Base-by-base conservation (phyloP, 1,140 invertebrate species). In the roundworm (Caenorhabditis elegans) region DNA sequence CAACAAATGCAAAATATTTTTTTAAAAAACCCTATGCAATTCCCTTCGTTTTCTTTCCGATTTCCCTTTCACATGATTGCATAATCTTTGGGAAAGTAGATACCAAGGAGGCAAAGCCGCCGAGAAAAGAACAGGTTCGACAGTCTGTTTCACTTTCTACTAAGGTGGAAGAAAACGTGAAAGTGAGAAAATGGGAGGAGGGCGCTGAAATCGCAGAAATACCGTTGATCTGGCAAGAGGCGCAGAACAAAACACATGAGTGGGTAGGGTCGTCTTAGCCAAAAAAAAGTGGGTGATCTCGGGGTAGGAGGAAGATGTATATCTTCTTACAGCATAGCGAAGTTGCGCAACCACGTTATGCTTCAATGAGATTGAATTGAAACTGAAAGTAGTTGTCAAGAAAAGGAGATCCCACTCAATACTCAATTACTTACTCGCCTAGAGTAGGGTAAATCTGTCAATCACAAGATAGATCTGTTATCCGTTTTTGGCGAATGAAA, bases 61-160 rank as follows among this genome's bases (percentile, higher is more conserved):
- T 70, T 39, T 70, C 60, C 8, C n/a, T 70, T 70, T 70, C 34
- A 22, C 34, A 31, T 70, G 60, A 70, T 70, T 70, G 60, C 60
- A 70, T 70, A 70, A 70, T 70, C 60, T 70, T 39, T 39, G 15
- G 28, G 60, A 70, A 39, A 70, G 55, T 60, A 60, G 34, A 70
- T 22, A 39, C n/a, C n/a, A 28, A 70, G 28, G 28, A 19, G 22
- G 51, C 51, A 31, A 39, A 39, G 60, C 60, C 60, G 34, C 60
- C 60, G 60, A 70, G 60, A 70, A 70, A 70, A 70, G 60, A 70
- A 70, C 60, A 70, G 60, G 60, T 70, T 70, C 34, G 60, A 10
- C 60, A 17, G 31, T 70, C 60, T 39, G 60, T 70, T 70, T 70
- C 60, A 70, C 60, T 70, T 70, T 70, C 60, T 15, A 8, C 26